phyloP scores from a whole-genome alignment of 1,140 invertebrate species.

The Calephelis virginiensis region DNA sequence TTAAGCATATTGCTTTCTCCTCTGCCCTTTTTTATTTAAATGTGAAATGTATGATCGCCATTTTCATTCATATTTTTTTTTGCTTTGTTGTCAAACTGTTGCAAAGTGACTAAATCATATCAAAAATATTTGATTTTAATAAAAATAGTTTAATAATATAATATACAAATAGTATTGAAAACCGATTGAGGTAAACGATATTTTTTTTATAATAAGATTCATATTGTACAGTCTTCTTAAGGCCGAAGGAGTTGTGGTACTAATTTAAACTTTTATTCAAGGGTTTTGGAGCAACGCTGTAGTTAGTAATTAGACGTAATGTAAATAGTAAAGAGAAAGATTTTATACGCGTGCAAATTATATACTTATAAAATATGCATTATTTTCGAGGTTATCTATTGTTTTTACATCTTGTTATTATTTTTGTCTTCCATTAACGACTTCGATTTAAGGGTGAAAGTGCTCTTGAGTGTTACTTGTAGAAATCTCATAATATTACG shows the following conservation, averaged over 20 bases:
- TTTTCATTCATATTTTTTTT: too few species aligned
- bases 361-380: constrained; percentile 33
- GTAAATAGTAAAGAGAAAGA: constrained; percentile 54
- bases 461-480: constrained; percentile 3
- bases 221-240: neutral
- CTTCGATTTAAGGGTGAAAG: constrained; percentile 23
- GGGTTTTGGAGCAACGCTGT: constrained; percentile 55
- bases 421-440: constrained; percentile 41
- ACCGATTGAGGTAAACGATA: too few species aligned
- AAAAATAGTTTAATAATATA: too few species aligned
- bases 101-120: too few species aligned
- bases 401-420: constrained; percentile 34
- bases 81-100: too few species aligned
- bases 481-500: neutral
- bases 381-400: constrained; percentile 19
- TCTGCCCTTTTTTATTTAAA: too few species aligned
- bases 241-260: constrained; percentile 32
- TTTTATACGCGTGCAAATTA: constrained; percentile 59
- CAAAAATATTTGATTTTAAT: too few species aligned
- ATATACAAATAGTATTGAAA: too few species aligned
- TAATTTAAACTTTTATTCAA: constrained; percentile 42
- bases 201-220: too few species aligned
- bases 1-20: too few species aligned
- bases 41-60: too few species aligned
- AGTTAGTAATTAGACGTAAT: constrained; percentile 55